Evolutionary conservation across 2,888 invertebrate genomes (phyloP), one percentile per base, ranked within the genome.

Genomic region (Amaurobius ferox): DNA sequence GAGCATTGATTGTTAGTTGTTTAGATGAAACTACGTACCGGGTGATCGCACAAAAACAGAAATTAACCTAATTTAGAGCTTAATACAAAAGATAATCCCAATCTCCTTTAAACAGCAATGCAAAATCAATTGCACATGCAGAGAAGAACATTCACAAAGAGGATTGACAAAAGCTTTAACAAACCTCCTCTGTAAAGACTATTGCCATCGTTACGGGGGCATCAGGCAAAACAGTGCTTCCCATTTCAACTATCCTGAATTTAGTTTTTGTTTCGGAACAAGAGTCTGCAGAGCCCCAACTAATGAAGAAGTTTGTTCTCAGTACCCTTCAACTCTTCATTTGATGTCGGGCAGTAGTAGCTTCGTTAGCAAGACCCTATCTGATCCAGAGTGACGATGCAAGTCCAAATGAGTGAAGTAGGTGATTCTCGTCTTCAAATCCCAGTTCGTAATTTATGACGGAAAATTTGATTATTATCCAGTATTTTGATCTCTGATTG

Each of bases 301-400:
- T 55, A 55, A 55, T 55, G 55, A 55, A 55, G 55, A 55, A 55
- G 55, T 55, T 55, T 55, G 55, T 55, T 55, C 55, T 16, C 16
- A 16, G 44, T 3, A 13, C 44, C n/a, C 44, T 44, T 5, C 44
- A 44, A n/a, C n/a, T n/a, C n/a, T n/a, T n/a, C n/a, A n/a, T n/a
- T n/a, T n/a, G n/a, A n/a, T n/a, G n/a, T n/a, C n/a, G n/a, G n/a
- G n/a, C n/a, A n/a, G n/a, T n/a, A n/a, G n/a, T n/a, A n/a, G n/a
- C n/a, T n/a, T n/a, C n/a, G n/a, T n/a, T n/a, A n/a, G n/a, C n/a
- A n/a, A n/a, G n/a, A n/a, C n/a, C n/a, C n/a, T n/a, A n/a, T n/a
- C n/a, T n/a, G n/a, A n/a, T n/a, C n/a, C n/a, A n/a, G n/a, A n/a
- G n/a, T n/a, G n/a, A n/a, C n/a, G n/a, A n/a, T n/a, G n/a, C n/a